Conservation (phyloP, 2,888 invertebrate species). For the Sceliomorpha sp. region DNA sequence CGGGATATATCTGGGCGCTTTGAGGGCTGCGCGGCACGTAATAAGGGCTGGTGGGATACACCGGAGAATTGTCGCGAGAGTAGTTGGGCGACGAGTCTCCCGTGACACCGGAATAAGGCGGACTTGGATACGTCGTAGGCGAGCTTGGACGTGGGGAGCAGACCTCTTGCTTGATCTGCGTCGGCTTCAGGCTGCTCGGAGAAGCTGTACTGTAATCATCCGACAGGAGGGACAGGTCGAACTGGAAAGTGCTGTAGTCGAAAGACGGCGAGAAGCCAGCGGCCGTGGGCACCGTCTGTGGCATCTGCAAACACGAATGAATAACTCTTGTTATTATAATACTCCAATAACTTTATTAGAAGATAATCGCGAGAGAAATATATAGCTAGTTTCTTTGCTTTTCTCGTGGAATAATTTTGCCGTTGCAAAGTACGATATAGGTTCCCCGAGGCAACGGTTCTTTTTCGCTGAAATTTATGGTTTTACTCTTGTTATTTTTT, state of each 20-base stretch:
- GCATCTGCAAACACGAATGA: conserved; percentile 85
- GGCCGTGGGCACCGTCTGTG: conserved; percentile 90
- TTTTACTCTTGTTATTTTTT: too few species aligned
- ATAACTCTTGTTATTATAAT: too few species aligned
- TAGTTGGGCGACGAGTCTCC: conserved; percentile 74
- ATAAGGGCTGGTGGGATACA: conserved; percentile 77
- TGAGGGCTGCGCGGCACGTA: conserved; percentile 78
- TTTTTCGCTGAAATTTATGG: too few species aligned
- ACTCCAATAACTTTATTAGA: too few species aligned
- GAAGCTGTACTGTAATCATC: conserved; percentile 76
- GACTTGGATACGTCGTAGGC: conserved; percentile 73
- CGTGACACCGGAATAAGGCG: conserved; percentile 69
- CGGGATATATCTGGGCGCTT: conserved; percentile 76
- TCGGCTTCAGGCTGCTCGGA: conserved; percentile 78
- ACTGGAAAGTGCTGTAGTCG: conserved; percentile 85
- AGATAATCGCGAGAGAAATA: too few species aligned
- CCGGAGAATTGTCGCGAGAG: conserved; percentile 75
- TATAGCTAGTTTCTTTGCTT: too few species aligned
- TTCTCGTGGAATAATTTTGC: too few species aligned
- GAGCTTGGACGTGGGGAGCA: conserved; percentile 76
- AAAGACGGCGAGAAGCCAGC: conserved; percentile 87
- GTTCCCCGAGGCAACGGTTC: too few species aligned
- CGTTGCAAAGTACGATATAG: too few species aligned
- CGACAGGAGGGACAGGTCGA: conserved; percentile 88
- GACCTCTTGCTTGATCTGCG: conserved; percentile 82